Evolutionary conservation across 2,888 invertebrate genomes (phyloP).

Genomic region (Yponomeuta malinellus): DNA sequence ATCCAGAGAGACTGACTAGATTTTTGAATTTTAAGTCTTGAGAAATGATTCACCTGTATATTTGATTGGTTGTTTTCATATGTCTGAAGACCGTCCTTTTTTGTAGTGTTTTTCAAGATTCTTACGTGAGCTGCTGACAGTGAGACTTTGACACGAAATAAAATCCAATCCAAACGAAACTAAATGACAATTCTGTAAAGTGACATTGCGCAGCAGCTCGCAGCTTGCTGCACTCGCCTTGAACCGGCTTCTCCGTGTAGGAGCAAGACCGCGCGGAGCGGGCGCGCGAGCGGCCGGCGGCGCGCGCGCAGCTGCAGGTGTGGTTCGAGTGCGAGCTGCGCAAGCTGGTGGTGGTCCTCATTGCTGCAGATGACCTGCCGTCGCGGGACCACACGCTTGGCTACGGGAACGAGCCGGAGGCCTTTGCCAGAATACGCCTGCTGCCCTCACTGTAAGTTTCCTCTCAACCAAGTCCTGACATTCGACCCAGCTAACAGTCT

Average conservation of each 20-base stretch:
- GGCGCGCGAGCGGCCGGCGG: constrained; percentile 81
- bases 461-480: background rate
- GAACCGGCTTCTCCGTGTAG: constrained; percentile 35
- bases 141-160: constrained; percentile 25
- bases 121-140: constrained; percentile 30
- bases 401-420: constrained; percentile 86
- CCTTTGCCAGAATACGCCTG: constrained; percentile 88
- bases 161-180: background rate
- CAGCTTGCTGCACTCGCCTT: constrained; percentile 20
- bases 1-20: constrained; percentile 49
- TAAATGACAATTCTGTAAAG: constrained; percentile 15
- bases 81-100: constrained; percentile 24
- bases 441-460: constrained; percentile 85
- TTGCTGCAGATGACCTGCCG: constrained; percentile 90
- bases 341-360: constrained; percentile 88
- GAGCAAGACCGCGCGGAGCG: constrained; percentile 51
- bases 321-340: constrained; percentile 90
- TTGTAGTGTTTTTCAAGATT: constrained; percentile 21
- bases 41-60: constrained; percentile 29
- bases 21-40: constrained; percentile 49
- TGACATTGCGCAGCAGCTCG: constrained; percentile 29
- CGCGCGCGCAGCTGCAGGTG: constrained; percentile 90
- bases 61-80: constrained; percentile 27
- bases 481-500: background rate
- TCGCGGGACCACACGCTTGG: constrained; percentile 85